Evolutionary conservation across 2,888 invertebrate species (phyloP).

Genomic region (Noctua janthina): DNA sequence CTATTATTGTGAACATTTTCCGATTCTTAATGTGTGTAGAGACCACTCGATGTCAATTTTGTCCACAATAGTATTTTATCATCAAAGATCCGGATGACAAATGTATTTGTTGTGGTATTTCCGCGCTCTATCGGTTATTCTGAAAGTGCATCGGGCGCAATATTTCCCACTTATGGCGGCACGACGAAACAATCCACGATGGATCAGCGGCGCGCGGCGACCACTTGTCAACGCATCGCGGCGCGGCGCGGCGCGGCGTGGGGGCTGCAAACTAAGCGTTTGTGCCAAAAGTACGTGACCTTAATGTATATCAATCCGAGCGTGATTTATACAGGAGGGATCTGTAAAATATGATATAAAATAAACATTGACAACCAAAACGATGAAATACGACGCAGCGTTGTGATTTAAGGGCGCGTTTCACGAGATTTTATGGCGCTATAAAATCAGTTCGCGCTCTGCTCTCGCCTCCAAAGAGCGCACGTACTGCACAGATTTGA

Average conservation of each 20-base stretch:
- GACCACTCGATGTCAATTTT: constrained; percentile 45
- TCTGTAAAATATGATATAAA: constrained; percentile 91
- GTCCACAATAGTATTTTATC: constrained; percentile 44
- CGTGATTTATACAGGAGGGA: constrained; percentile 88
- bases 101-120: constrained; percentile 39
- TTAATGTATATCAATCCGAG: constrained; percentile 89
- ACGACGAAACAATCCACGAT: constrained; percentile 58
- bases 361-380: constrained; percentile 90
- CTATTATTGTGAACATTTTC: constrained; percentile 60
- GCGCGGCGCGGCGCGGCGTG: constrained; percentile 12
- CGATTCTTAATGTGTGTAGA: constrained; percentile 47
- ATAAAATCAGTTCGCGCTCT: constrained; percentile 88
- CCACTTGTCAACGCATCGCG: constrained; percentile 80
- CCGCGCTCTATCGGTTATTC: constrained; percentile 49
- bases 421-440: constrained; percentile 90
- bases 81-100: constrained; percentile 33
- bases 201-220: constrained; percentile 61
- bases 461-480: constrained; percentile 72
- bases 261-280: constrained; percentile 82
- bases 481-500: constrained; percentile 89
- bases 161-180: constrained; percentile 63
- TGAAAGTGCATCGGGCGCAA: constrained; percentile 59
- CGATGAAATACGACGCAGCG: constrained; percentile 89
- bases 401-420: constrained; percentile 90
- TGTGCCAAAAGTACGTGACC: constrained; percentile 89